A percentile compares a stretch with the other conserved stretches of the same genome.
phyloP scores from a whole-genome alignment of 2,797 vertebrate genomes.

The Ataeniobius toweri region DNA sequence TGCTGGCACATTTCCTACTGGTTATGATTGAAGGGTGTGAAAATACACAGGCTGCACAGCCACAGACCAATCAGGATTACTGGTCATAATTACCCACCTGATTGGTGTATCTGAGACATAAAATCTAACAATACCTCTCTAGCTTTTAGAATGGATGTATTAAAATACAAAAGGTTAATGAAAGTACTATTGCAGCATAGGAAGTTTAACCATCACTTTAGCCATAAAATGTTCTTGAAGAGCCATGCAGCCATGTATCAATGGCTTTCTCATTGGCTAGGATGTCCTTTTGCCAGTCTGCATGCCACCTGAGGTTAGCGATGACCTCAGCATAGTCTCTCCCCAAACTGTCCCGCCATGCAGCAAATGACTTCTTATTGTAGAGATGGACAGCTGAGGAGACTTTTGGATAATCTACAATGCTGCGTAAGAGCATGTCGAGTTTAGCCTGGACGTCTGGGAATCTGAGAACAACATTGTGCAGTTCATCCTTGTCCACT shows the following conservation, averaged over 20 bases:
- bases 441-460: slow-evolving; percentile 76
- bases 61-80: not conserved
- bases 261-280: slow-evolving; percentile 83
- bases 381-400: slow-evolving; percentile 87
- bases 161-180: not conserved
- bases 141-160: no score
- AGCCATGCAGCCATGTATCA: slow-evolving; percentile 83
- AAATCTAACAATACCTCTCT: no score
- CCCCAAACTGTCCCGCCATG: slow-evolving; percentile 86
- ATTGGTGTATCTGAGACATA: not conserved
- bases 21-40: no score
- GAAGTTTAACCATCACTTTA: not conserved
- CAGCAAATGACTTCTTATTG: slow-evolving; percentile 87
- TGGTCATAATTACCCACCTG: not conserved
- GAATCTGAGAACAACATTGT: slow-evolving; percentile 82
- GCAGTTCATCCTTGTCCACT: slow-evolving; percentile 88
- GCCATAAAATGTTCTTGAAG: slow-evolving; percentile 20
- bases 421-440: slow-evolving; percentile 83
- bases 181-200: not conserved
- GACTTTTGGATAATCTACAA: slow-evolving; percentile 88
- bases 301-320: slow-evolving; percentile 91
- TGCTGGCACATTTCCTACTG: no score
- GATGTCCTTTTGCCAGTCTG: slow-evolving; percentile 87
- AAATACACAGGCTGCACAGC: not conserved
- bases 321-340: slow-evolving; percentile 87